Conservation (phyloP, 2,797 vertebrate genomes). For the Tangara arthus region DNA sequence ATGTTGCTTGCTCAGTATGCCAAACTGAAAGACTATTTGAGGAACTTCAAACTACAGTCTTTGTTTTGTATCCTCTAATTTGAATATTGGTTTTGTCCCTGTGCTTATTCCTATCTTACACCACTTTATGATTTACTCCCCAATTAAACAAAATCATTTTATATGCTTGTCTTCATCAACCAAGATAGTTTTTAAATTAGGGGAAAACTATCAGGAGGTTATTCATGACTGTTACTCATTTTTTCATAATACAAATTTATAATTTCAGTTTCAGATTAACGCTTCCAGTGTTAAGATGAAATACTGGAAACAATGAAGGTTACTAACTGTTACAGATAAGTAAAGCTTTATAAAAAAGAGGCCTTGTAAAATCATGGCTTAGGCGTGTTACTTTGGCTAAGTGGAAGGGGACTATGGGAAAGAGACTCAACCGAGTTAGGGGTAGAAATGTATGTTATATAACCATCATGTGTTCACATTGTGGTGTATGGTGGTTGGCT, state of each 20-base stretch:
- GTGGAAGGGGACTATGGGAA: neutral
- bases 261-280: neutral
- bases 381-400: no score
- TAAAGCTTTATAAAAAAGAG: neutral
- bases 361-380: neutral
- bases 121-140: neutral
- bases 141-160: neutral
- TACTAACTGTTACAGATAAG: neutral
- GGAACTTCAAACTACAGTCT: neutral
- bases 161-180: neutral
- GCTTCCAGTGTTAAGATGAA: neutral
- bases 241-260: neutral
- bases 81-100: neutral
- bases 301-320: neutral
- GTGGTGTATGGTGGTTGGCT: neutral
- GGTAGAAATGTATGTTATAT: no score
- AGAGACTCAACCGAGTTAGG: no score
- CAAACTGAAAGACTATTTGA: neutral
- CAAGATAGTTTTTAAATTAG: neutral
- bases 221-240: neutral
- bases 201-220: neutral
- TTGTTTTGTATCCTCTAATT: neutral
- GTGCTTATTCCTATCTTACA: neutral
- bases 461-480: rapidly evolving
- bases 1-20: neutral